A percentile compares a stretch with the other conserved stretches of the same genome.
Conservation (phyloP, 2,888 invertebrate species). For the Stenodera caucasica region DNA sequence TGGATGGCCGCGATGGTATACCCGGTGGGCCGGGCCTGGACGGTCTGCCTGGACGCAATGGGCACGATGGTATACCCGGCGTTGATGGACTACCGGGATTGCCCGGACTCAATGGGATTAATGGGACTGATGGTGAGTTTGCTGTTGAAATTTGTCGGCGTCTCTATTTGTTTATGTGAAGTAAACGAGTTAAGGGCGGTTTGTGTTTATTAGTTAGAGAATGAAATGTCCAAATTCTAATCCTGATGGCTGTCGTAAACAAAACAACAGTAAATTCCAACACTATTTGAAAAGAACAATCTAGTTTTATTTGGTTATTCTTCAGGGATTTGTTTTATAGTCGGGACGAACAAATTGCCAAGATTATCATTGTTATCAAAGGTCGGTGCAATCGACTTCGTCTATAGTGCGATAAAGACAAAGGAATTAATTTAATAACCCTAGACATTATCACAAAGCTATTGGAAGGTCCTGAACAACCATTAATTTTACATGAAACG, state of each 20-base stretch:
- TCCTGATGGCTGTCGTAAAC: not conserved
- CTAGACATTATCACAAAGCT: conserved; percentile 4
- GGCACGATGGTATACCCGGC: conserved; percentile 73
- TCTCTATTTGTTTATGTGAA: not conserved
- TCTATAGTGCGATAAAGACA: not conserved
- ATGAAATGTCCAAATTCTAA: not conserved
- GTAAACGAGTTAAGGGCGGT: not conserved
- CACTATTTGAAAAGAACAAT: no score
- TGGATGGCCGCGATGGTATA: conserved; percentile 87
- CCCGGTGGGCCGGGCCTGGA: conserved; percentile 90
- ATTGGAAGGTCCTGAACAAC: conserved; percentile 7
- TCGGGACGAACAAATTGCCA: conserved; percentile 3
- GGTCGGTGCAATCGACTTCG: not conserved
- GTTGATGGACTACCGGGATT: conserved; percentile 74
- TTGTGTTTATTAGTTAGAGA: not conserved
- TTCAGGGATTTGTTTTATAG: not conserved
- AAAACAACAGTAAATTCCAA: conserved; percentile 3
- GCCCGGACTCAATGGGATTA: conserved; percentile 66
- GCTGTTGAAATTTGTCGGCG: not conserved
- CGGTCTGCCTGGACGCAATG: conserved; percentile 83
- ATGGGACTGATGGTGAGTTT: conserved; percentile 57
- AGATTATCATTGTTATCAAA: not conserved
- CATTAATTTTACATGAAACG: not conserved
- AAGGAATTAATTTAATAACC: conserved; percentile 10
- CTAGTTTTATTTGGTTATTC: not conserved